These are phyloP conservation scores for Cyphotilapia sp. DNA, from an alignment of 2,113 vertebrate genomes.

Conservation along the genomic window DNA sequence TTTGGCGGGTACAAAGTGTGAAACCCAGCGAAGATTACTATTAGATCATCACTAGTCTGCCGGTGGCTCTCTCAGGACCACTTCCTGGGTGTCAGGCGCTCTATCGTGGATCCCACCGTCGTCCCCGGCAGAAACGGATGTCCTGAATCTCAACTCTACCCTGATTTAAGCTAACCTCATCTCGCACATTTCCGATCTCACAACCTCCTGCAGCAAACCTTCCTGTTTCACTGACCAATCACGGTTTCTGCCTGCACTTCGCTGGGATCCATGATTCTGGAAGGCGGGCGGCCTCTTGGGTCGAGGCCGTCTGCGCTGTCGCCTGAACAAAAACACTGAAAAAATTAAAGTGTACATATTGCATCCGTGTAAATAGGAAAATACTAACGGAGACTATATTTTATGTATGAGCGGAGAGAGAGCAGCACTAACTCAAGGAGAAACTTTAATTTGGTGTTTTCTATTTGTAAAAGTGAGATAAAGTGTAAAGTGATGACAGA, in stretches of 20 bases:
- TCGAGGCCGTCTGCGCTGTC: conserved; percentile 17
- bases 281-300: background rate
- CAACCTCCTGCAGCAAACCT: background rate
- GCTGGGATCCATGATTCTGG: background rate
- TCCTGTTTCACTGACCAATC: background rate
- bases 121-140: background rate
- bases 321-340: conserved; percentile 25
- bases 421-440: conserved; percentile 49
- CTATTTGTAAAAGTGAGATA: conserved; percentile 40
- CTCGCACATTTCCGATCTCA: background rate
- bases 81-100: conserved; percentile 41
- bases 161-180: background rate
- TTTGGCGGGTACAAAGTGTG: background rate
- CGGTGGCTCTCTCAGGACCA: conserved; percentile 54
- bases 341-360: conserved; percentile 40
- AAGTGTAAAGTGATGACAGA: conserved; percentile 25
- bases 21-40: conserved; percentile 34
- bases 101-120: background rate
- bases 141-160: background rate
- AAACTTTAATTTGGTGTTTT: conserved; percentile 51
- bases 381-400: conserved; percentile 74
- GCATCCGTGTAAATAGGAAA: conserved; percentile 68
- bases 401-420: conserved; percentile 64
- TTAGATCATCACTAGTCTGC: conserved; percentile 27
- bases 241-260: background rate